phyloP scores from a whole-genome alignment of 1,140 invertebrate genomes.

The Antheraea pernyi region DNA sequence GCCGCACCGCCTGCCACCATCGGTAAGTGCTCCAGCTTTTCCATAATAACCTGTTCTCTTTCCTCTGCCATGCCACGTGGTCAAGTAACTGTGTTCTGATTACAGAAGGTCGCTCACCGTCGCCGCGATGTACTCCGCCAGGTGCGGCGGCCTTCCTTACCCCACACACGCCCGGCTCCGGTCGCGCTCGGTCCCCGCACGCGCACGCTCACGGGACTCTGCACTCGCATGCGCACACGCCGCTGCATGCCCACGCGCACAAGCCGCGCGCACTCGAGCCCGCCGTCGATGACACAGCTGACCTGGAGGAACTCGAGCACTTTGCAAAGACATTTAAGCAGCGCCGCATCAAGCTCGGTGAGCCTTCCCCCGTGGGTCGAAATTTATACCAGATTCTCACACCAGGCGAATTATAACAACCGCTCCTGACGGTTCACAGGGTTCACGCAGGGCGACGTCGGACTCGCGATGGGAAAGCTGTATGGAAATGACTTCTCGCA shows the following conservation, averaged over 20 bases:
- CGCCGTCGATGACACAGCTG: constrained; percentile 92
- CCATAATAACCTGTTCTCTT: too few relatives aligned
- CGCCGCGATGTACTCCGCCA: constrained; percentile 79
- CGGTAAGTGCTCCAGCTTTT: constrained; percentile 12
- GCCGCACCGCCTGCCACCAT: constrained; percentile 67
- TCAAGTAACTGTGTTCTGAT: neutral
- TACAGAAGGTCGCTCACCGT: constrained; percentile 76
- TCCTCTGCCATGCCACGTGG: too few relatives aligned
- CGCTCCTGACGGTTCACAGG: constrained; percentile 53
- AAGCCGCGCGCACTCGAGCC: constrained; percentile 84
- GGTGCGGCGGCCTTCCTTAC: constrained; percentile 62
- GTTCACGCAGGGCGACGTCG: constrained; percentile 99
- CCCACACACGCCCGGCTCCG: constrained; percentile 55
- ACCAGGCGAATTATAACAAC: neutral
- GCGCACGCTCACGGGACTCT: constrained; percentile 76
- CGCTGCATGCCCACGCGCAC: constrained; percentile 80
- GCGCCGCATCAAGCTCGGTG: constrained; percentile 92
- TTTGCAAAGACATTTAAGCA: constrained; percentile 99
- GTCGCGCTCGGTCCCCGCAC: constrained; percentile 64
- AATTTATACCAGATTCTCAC: too few relatives aligned
- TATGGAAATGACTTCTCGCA: constrained; percentile 99
- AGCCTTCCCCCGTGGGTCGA: constrained; percentile 8
- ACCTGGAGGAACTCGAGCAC: constrained; percentile 96
- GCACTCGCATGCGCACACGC: constrained; percentile 74
- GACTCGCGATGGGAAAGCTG: constrained; percentile 95